Evolutionary conservation across 2,113 vertebrate species (phyloP), one percentile per base, ranked within the genome.

Genomic region (Myotis davidii): DNA sequence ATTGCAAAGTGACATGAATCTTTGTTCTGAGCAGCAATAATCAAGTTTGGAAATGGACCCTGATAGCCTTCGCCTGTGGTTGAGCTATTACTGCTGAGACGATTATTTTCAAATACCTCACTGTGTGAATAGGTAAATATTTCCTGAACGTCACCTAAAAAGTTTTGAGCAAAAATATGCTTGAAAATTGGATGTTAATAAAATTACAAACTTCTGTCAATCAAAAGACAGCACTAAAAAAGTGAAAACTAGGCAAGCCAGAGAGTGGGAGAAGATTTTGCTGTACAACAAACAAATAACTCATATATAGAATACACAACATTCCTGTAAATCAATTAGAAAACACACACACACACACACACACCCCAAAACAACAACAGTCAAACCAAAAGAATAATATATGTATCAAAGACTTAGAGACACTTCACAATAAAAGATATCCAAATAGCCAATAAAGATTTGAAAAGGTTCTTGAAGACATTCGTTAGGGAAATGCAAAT

Each of bases 81-180:
- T 86, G 16, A 86, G 16, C 37, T 59, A 48, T 48, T 76, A 84
- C n/a, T 76, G 54, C 67, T 45, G 29, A 81, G 74, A 73, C n/a
- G 9, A 81, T 90, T 74, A 88, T 88, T 93, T 95, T 37, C 61
- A 92, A 91, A 85, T 56, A 16, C 50, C 25, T 79, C n/a, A 67
- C 17, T n/a, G 18, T 52, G 20, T n/a, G 9, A 76, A 70, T n/a
- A 78, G 16, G 73, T 70, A 85, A 73, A 54, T 70, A 61, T 65
- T 76, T 93, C 32, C 81, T 70, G 13, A 76, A 95, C 3, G 85
- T 9, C 85, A 84, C 1, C 9, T 93, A 32, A 96, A 72, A 82
- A 37, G 6, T 42, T 82, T 67, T 91, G 73, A 78, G 4, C 25
- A 78, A 87, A 78, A 96, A 54, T 4, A 77, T 32, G 73, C 12